phyloP scores from a whole-genome alignment of 2,888 invertebrate genomes.

The Caenorhabditis macrosperma region DNA sequence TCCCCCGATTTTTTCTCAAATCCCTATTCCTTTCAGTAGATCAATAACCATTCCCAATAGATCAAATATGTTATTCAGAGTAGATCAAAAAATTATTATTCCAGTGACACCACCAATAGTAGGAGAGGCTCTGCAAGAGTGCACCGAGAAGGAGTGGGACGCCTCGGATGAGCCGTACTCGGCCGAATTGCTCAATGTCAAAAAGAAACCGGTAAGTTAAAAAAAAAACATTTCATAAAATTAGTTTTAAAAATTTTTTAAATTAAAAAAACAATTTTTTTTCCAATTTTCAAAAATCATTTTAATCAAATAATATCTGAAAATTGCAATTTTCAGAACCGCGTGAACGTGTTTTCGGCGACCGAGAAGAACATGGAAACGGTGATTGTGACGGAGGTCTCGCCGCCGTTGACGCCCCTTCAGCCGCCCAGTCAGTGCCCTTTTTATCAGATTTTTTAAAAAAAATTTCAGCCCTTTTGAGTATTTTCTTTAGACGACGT shows the following conservation, averaged over 20 bases:
- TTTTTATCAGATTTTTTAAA: too few species aligned
- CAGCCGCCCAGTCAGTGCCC: neutral
- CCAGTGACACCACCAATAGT: neutral
- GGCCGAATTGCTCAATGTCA: constrained; percentile 67
- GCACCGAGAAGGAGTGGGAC: constrained; percentile 67
- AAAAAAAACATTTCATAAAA: too few species aligned
- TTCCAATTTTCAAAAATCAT: too few species aligned
- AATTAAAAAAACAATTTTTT: neutral
- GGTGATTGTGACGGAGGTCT: constrained; percentile 34
- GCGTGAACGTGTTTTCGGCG: constrained; percentile 65
- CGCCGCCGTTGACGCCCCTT: constrained; percentile 10
- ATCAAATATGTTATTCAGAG: too few species aligned
- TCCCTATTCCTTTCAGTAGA: too few species aligned
- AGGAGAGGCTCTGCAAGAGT: constrained; percentile 64
- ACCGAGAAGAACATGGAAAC: constrained; percentile 57
- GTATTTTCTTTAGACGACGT: too few species aligned
- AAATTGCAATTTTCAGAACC: constrained; percentile 43
- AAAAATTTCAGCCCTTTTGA: too few species aligned
- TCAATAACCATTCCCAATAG: too few species aligned
- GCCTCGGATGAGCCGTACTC: constrained; percentile 67
- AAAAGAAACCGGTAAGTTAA: constrained; percentile 65
- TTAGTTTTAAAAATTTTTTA: too few species aligned
- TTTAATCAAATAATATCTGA: neutral
- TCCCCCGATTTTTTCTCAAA: too few species aligned
- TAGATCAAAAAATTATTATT: too few species aligned